Conservation (phyloP, 2,797 vertebrate species). For the Acanthurus leucopareius region DNA sequence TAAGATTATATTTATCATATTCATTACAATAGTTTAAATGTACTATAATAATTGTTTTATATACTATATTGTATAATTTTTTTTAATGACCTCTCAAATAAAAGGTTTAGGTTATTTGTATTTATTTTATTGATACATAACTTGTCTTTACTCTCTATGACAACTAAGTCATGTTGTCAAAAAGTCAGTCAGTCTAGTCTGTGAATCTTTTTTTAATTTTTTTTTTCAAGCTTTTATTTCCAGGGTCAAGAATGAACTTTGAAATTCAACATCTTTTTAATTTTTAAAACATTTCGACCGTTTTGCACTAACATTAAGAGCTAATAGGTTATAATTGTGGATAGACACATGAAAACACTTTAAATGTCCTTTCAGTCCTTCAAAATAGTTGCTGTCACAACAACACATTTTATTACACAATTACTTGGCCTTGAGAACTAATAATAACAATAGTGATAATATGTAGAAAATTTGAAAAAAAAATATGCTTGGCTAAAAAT, state of each 20-base stretch:
- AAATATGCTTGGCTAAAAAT: no score
- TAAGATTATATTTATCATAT: background rate
- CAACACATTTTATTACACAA: no score
- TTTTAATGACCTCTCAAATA: background rate
- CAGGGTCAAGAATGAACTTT: background rate
- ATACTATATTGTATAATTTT: background rate
- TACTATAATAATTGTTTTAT: background rate
- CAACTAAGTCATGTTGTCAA: background rate
- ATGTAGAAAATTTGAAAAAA: no score
- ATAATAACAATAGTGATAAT: no score
- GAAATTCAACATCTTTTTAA: background rate
- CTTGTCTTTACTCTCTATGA: background rate
- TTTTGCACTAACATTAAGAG: no score
- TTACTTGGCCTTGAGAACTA: no score
- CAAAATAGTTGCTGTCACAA: background rate
- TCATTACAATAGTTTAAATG: background rate
- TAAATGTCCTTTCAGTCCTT: background rate
- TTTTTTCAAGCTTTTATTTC: background rate
- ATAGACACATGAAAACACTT: constrained; percentile 2
- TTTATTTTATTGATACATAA: background rate
- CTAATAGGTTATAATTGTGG: background rate
- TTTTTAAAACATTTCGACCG: background rate
- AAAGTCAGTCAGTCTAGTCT: no score
- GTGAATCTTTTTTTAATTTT: background rate
- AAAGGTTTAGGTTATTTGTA: background rate